Evolutionary conservation across 1,140 invertebrate species (phyloP).

Genomic region (Helicorthomorpha holstii): DNA sequence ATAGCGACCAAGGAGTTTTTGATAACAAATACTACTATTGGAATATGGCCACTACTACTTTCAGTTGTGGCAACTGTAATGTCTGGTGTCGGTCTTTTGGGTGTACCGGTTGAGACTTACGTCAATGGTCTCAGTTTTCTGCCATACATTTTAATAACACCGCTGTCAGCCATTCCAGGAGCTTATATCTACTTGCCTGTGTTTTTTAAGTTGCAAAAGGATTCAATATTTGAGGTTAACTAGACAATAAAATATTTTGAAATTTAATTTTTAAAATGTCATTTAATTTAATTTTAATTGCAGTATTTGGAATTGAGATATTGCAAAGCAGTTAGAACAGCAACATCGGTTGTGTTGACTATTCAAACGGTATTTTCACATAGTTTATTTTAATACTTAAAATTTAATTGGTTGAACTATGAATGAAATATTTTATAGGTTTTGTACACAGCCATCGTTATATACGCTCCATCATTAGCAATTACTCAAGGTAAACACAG

Average conservation of each 20-base stretch:
- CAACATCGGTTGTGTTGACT: too few species aligned
- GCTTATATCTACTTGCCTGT: not conserved
- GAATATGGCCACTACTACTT: not conserved
- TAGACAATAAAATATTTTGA: not conserved
- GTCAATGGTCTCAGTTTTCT: not conserved
- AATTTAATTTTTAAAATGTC: not conserved
- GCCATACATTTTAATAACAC: not conserved
- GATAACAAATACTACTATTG: not conserved
- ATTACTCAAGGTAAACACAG: constrained; percentile 26
- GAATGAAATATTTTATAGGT: constrained; percentile 1
- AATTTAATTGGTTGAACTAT: not conserved
- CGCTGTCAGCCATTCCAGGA: not conserved
- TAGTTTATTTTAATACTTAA: not conserved
- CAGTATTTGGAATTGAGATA: constrained; percentile 14
- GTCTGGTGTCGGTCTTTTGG: not conserved
- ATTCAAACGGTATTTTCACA: constrained; percentile 7
- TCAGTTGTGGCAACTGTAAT: not conserved
- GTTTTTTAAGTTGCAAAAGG: not conserved
- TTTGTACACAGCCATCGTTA: constrained; percentile 27
- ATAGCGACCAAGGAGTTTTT: not conserved
- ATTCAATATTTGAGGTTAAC: not conserved
- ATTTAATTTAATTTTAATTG: not conserved
- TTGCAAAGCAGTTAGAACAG: too few species aligned
- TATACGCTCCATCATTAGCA: constrained; percentile 28
- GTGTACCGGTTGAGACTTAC: not conserved